phyloP scores from a whole-genome alignment of 2,888 invertebrate genomes.

The Liposcelis brunnea region DNA sequence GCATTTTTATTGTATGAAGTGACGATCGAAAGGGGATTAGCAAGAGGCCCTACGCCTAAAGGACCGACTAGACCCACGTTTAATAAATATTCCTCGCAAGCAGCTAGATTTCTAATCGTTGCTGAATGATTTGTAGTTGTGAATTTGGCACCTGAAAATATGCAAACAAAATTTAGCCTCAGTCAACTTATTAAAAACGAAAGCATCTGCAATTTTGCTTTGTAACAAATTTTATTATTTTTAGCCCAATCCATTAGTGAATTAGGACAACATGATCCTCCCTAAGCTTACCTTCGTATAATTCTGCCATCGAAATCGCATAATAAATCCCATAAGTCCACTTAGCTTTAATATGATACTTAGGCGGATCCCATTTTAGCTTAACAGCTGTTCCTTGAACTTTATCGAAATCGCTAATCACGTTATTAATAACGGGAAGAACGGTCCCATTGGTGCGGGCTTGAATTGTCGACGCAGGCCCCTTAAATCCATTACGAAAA shows the following conservation, averaged over 20 bases:
- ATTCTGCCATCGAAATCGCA: slow-evolving; percentile 37
- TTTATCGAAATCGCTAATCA: slow-evolving; percentile 33
- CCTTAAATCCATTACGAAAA: slow-evolving; percentile 36
- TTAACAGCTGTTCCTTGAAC: slow-evolving; percentile 41
- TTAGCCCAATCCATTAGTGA: background rate
- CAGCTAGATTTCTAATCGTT: slow-evolving; percentile 41
- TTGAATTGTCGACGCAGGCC: slow-evolving; percentile 27
- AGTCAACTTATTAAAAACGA: slow-evolving; percentile 9
- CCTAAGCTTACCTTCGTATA: slow-evolving; percentile 20
- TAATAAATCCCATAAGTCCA: slow-evolving; percentile 59
- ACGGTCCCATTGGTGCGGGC: slow-evolving; percentile 17
- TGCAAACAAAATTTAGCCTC: slow-evolving; percentile 11
- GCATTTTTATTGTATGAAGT: slow-evolving; percentile 46
- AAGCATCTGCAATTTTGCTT: slow-evolving; percentile 10
- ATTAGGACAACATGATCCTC: slow-evolving; percentile 7
- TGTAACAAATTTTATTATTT: slow-evolving; percentile 3
- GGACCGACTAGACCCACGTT: slow-evolving; percentile 47
- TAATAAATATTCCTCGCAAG: slow-evolving; percentile 59
- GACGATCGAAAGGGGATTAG: slow-evolving; percentile 31
- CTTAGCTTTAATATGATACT: slow-evolving; percentile 33
- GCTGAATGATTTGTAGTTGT: slow-evolving; percentile 35
- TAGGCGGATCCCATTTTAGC: slow-evolving; percentile 47
- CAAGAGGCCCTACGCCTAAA: slow-evolving; percentile 46
- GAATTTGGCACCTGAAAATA: slow-evolving; percentile 28
- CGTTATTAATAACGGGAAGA: slow-evolving; percentile 31